Conservation (phyloP, 2,888 invertebrate genomes). For the Sphaerophoria taeniata region DNA sequence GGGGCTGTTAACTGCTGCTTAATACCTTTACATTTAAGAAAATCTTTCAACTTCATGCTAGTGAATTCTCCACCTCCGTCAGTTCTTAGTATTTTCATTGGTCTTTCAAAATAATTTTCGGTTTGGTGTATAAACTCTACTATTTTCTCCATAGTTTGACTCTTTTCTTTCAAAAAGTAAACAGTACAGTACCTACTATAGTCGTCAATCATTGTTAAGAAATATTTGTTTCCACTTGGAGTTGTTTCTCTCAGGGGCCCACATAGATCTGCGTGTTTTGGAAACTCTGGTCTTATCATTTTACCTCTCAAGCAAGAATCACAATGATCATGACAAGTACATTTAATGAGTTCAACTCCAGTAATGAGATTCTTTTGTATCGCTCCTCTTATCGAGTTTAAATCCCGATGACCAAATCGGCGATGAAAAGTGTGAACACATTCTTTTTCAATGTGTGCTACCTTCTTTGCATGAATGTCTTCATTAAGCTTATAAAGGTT, state of each 20-base stretch:
- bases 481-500: too few species aligned
- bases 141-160: neutral
- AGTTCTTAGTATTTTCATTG: slow-evolving; percentile 1
- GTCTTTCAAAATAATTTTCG: neutral
- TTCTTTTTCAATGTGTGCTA: too few species aligned
- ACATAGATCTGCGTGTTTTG: neutral
- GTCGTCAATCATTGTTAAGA: too few species aligned
- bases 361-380: neutral
- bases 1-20: neutral
- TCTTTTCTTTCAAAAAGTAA: neutral
- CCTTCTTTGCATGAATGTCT: too few species aligned
- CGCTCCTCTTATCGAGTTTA: too few species aligned
- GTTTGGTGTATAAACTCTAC: neutral
- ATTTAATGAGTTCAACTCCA: slow-evolving; percentile 7
- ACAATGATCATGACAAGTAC: neutral
- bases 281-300: too few species aligned
- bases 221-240: too few species aligned
- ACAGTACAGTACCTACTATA: too few species aligned
- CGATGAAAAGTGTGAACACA: too few species aligned
- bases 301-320: slow-evolving; percentile 1
- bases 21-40: neutral
- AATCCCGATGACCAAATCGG: too few species aligned
- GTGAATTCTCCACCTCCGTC: slow-evolving; percentile 6
- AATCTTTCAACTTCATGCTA: neutral
- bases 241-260: too few species aligned